Conservation (phyloP, 2,113 vertebrate genomes). For the Paedocypris sp. region DNA sequence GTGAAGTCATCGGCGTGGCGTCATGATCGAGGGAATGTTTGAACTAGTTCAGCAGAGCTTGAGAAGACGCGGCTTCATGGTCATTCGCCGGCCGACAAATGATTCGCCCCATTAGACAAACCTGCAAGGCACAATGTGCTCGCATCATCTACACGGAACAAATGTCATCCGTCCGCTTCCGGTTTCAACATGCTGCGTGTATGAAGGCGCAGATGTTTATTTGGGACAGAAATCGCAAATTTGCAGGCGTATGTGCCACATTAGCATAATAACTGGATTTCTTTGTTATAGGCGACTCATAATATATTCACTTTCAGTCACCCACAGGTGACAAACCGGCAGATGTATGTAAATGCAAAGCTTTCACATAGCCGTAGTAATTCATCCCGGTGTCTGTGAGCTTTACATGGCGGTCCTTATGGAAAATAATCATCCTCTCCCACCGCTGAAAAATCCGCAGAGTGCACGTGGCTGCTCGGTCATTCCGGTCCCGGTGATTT, state of each 20-base stretch:
- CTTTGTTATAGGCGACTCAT: background rate
- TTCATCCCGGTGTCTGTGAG: background rate
- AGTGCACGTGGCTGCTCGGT: background rate
- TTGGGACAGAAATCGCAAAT: background rate
- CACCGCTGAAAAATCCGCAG: background rate
- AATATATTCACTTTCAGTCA: slow-evolving; percentile 6
- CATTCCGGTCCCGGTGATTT: slow-evolving; percentile 47
- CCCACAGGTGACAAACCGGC: slow-evolving; percentile 15
- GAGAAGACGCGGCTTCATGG: background rate
- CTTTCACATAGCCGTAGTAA: slow-evolving; percentile 5
- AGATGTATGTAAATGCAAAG: slow-evolving; percentile 22
- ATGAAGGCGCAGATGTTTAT: slow-evolving; percentile 3
- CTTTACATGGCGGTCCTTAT: background rate
- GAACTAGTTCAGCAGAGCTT: too few relatives aligned
- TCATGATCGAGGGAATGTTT: too few relatives aligned
- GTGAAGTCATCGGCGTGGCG: too few relatives aligned
- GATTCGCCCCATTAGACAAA: background rate
- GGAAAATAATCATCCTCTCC: background rate
- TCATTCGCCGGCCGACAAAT: background rate
- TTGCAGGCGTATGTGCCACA: background rate
- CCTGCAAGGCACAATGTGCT: background rate
- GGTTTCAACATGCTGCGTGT: background rate
- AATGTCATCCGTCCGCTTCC: background rate
- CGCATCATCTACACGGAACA: background rate
- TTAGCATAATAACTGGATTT: slow-evolving; percentile 1